Base-by-base conservation (phyloP, 2,888 invertebrate species). In the Trachelus stipa region DNA sequence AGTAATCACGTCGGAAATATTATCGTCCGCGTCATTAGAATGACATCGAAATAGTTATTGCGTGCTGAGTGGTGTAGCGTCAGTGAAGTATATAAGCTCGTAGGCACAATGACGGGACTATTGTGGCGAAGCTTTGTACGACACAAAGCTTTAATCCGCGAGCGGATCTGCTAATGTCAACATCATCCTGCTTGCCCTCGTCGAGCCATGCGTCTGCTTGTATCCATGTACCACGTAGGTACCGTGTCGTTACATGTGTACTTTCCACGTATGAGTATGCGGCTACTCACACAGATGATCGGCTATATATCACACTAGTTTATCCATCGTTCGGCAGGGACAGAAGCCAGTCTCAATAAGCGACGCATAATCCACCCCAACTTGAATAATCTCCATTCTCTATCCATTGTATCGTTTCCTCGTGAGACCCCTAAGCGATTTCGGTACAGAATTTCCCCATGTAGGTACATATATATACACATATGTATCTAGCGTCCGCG, bases 101-200 rank as follows among this genome's bases (percentile, higher is more conserved):
- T 81, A 85, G 83, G 82, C 79, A 89, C 88, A 88, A 87, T 87
- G 79, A 69, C 80, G 68, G 81, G 82, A 73, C 83, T 85, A 90
- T 91, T 90, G 89, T 89, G 85, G 79, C 83, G 75, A 76, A 82
- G 83, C 86, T 87, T 89, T 90, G 88, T 89, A 83, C 84, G 81
- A 79, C 83, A 89, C 90, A 90, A 91, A 91, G 90, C 88, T 88
- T 89, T 91, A 91, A 91, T 91, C 91, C 90, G 86, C 86, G 87
- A 88, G 83, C 88, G 86, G 88, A 91, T 91, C 90, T 89, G 85
- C 88, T 87, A 90, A 88, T 90, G 90, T 90, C 90, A 90, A 90
- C 90, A 90, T 87, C 86, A 83, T 83, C 83, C 85, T 83, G 82
- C 82, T 80, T 83, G 83, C 82, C 82, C 79, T 73, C 78, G 80